Evolutionary conservation across 2,797 vertebrate species (phyloP).

Genomic region (Lindbergichthys nudifrons): DNA sequence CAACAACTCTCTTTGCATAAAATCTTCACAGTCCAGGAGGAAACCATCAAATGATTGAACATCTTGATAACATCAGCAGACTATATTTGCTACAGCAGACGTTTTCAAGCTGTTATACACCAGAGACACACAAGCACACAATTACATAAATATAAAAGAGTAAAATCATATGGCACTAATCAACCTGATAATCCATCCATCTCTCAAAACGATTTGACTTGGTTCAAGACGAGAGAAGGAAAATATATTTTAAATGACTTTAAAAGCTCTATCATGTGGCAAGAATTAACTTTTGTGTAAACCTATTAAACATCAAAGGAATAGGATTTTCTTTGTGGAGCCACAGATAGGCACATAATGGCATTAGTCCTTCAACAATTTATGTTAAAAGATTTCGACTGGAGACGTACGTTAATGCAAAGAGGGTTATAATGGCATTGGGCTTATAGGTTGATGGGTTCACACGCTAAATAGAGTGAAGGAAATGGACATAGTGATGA

Average conservation of each 20-base stretch:
- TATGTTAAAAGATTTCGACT: conserved; percentile 44
- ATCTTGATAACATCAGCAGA: conserved; percentile 15
- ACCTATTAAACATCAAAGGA: conserved; percentile 41
- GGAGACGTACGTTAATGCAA: conserved; percentile 36
- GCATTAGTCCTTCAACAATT: conserved; percentile 39
- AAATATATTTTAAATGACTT: conserved; percentile 29
- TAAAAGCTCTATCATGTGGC: conserved; percentile 40
- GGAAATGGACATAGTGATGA: conserved; percentile 74
- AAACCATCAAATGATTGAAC: conserved; percentile 8
- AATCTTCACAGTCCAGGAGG: not conserved
- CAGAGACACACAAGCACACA: not conserved
- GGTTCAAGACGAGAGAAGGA: conserved; percentile 19
- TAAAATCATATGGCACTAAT: conserved; percentile 8
- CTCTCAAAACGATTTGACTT: conserved; percentile 34
- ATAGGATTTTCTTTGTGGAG: not conserved
- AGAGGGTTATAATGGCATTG: conserved; percentile 48
- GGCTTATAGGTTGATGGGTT: conserved; percentile 56
- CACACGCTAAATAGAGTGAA: conserved; percentile 68
- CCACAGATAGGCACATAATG: conserved; percentile 39
- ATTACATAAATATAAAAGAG: not conserved
- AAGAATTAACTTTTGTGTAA: conserved; percentile 37
- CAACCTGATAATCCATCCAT: conserved; percentile 20
- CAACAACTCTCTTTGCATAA: not conserved
- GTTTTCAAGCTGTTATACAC: not conserved
- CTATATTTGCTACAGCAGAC: not conserved